phyloP scores from a whole-genome alignment of 2,797 vertebrate genomes.

The Scyliorhinus canicula region DNA sequence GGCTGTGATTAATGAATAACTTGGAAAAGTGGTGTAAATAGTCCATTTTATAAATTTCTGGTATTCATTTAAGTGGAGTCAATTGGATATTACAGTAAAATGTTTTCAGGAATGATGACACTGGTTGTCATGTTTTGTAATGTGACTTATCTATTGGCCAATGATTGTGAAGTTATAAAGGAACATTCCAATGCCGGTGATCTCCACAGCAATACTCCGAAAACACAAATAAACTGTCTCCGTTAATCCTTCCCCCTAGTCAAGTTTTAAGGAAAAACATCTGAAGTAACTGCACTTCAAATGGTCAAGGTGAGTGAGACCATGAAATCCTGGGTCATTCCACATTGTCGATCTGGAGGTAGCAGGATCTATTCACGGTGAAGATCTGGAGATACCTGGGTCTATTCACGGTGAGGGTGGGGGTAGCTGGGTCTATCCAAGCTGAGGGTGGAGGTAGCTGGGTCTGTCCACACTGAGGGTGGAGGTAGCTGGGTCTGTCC shows the following conservation, averaged over 20 bases:
- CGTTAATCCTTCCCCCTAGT: background rate
- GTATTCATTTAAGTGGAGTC: conserved; percentile 14
- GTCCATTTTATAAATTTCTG: background rate
- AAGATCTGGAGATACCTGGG: background rate
- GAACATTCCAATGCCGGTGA: background rate
- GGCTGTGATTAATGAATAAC: background rate
- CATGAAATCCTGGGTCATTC: background rate
- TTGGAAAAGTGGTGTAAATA: background rate
- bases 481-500: too few relatives aligned
- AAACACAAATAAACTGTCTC: too few relatives aligned
- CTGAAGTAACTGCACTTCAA: background rate
- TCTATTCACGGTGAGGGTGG: too few relatives aligned
- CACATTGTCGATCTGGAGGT: background rate
- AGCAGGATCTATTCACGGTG: too few relatives aligned
- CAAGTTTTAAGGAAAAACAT: background rate
- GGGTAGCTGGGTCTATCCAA: too few relatives aligned
- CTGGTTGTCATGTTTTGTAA: background rate
- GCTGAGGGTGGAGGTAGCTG: too few relatives aligned
- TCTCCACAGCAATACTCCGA: background rate
- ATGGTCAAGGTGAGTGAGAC: too few relatives aligned
- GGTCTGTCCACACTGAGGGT: too few relatives aligned
- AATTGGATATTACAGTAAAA: conserved; percentile 11
- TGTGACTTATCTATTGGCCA: background rate
- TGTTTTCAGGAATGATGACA: background rate
- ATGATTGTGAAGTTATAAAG: background rate